Conservation (phyloP, 2,888 invertebrate species). For the Nasonia oneida region DNA sequence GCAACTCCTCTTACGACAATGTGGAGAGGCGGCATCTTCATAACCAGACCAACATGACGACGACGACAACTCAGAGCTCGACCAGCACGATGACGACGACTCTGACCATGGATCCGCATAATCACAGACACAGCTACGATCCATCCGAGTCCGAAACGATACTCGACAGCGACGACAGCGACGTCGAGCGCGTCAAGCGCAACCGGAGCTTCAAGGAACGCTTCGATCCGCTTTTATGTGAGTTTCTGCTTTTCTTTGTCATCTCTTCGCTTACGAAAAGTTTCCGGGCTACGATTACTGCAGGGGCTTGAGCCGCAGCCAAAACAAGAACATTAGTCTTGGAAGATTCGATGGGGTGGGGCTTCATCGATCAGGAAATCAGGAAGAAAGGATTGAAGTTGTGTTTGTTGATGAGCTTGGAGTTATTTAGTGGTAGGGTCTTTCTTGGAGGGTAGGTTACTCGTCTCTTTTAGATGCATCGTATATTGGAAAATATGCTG, state of each 20-base stretch:
- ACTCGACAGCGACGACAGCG: conserved; percentile 80
- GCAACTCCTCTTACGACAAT: conserved; percentile 89
- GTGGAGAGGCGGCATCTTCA: conserved; percentile 81
- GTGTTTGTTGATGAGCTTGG: neutral
- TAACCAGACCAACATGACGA: conserved; percentile 45
- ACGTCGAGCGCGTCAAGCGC: conserved; percentile 76
- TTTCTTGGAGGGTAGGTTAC: neutral
- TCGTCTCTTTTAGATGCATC: neutral
- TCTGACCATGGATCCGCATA: conserved; percentile 66
- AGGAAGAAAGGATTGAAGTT: neutral
- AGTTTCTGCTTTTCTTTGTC: conserved; percentile 72
- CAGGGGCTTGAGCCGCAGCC: neutral
- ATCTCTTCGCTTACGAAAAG: neutral
- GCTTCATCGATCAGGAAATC: neutral
- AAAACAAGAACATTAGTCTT: conserved; percentile 51
- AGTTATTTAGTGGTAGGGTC: neutral
- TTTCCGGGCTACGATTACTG: neutral
- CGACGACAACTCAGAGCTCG: conserved; percentile 26
- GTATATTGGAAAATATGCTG: neutral
- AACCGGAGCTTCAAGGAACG: conserved; percentile 89
- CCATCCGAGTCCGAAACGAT: conserved; percentile 77
- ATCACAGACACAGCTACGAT: conserved; percentile 66
- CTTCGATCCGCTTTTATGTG: conserved; percentile 87
- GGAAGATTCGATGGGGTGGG: neutral
- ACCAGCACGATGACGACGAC: conserved; percentile 29